Evolutionary conservation across 1,140 invertebrate species (phyloP).

Genomic region (Heliconius hermathena): DNA sequence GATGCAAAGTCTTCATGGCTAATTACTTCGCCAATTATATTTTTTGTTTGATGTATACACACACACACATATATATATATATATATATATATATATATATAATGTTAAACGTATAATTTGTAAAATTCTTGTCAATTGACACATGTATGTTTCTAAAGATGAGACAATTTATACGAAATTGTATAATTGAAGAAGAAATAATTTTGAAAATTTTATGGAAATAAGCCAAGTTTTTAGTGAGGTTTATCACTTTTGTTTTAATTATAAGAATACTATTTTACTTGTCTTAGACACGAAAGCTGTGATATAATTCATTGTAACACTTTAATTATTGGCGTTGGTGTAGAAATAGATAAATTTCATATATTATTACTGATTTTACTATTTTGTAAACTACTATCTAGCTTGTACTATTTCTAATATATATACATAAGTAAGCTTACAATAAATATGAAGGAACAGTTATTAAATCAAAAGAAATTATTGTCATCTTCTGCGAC

Average conservation of each 20-base stretch:
- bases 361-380: neutral
- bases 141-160: conserved; percentile 28
- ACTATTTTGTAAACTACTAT: too few relatives aligned
- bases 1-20: conserved; percentile 64
- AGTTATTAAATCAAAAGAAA: neutral
- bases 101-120: conserved; percentile 30
- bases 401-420: neutral
- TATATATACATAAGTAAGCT: neutral
- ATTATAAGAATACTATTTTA: neutral
- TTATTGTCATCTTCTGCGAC: neutral
- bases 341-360: neutral
- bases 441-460: neutral
- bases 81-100: conserved; percentile 20
- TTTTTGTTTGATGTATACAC: conserved; percentile 52
- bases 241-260: neutral
- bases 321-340: neutral
- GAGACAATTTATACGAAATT: conserved; percentile 17
- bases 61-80: conserved; percentile 22
- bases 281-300: neutral
- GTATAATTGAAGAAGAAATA: conserved; percentile 16
- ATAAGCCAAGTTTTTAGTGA: conserved; percentile 44
- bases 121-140: conserved; percentile 50
- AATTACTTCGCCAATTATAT: conserved; percentile 68
- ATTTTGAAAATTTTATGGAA: conserved; percentile 39
- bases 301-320: conserved; percentile 7